phyloP scores from a whole-genome alignment of 2,888 invertebrate genomes.

The Sialis fuliginosa region DNA sequence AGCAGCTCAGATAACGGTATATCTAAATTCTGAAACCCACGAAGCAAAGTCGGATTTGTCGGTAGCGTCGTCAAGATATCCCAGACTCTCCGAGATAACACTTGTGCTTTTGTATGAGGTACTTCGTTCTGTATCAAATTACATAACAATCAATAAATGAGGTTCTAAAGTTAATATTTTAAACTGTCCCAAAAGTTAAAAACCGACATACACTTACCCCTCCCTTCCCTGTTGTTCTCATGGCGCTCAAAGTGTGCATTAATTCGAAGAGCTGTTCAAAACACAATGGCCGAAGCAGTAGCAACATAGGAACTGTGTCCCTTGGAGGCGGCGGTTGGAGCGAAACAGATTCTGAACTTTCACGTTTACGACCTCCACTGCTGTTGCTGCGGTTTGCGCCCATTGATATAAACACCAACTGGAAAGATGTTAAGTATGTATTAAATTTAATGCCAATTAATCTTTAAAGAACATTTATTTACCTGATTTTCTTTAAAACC shows the following conservation, averaged over 20 bases:
- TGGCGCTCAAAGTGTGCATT: conserved; percentile 77
- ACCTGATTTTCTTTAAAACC: conserved; percentile 89
- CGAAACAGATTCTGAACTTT: conserved; percentile 67
- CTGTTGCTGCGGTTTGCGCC: conserved; percentile 49
- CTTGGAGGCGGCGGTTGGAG: conserved; percentile 74
- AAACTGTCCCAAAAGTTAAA: background rate
- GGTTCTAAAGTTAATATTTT: background rate
- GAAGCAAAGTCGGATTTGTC: conserved; percentile 69
- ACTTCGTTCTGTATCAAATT: conserved; percentile 35
- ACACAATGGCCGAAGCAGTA: conserved; percentile 69
- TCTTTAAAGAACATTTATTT: conserved; percentile 6
- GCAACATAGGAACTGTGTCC: conserved; percentile 67
- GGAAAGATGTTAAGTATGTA: conserved; percentile 11
- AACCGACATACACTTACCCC: conserved; percentile 30
- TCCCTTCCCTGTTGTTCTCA: conserved; percentile 59
- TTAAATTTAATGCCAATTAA: conserved; percentile 2
- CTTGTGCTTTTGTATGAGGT: conserved; percentile 74
- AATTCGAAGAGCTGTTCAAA: conserved; percentile 81
- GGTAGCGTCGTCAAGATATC: conserved; percentile 84
- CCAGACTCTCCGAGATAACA: conserved; percentile 84
- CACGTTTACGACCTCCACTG: conserved; percentile 34
- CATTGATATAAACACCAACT: conserved; percentile 81
- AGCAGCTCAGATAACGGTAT: conserved; percentile 55
- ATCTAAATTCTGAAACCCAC: conserved; percentile 66
- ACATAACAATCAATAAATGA: background rate